Evolutionary conservation across 2,797 vertebrate genomes (phyloP).

Genomic region (Arnoldichthys spilopterus): DNA sequence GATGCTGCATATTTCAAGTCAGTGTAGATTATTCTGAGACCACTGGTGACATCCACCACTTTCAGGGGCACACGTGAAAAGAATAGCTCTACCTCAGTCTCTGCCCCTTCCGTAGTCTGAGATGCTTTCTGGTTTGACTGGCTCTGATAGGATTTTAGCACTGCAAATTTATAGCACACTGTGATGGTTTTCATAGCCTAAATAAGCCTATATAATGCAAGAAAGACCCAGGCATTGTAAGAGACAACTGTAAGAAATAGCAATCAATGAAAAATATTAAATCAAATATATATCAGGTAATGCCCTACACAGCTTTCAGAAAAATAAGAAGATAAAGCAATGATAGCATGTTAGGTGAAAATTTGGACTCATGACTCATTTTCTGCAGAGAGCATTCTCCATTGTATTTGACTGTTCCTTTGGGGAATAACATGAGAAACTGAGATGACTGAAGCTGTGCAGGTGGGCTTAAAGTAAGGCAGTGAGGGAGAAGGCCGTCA

Average conservation of each 20-base stretch:
- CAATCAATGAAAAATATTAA: background rate
- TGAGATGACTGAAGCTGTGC: slow-evolving; percentile 2
- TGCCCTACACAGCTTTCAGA: no score
- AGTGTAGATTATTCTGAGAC: slow-evolving; percentile 82
- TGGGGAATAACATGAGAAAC: slow-evolving; percentile 7
- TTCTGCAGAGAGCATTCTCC: background rate
- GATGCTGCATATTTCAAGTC: slow-evolving; percentile 84
- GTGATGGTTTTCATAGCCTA: background rate
- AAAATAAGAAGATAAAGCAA: background rate
- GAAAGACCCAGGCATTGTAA: no score
- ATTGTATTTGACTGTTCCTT: slow-evolving; percentile 1
- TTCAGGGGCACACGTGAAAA: slow-evolving; percentile 66
- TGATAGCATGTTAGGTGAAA: background rate
- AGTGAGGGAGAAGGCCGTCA: slow-evolving; percentile 3
- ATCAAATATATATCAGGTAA: no score
- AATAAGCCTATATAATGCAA: no score
- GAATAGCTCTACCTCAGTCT: slow-evolving; percentile 41
- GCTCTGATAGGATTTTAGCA: background rate
- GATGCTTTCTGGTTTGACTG: background rate
- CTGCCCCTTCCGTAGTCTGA: slow-evolving; percentile 5
- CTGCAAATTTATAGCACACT: background rate
- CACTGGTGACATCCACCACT: slow-evolving; percentile 73
- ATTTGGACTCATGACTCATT: background rate
- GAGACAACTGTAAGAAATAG: background rate
- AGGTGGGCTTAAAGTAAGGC: background rate